phyloP scores from a whole-genome alignment of 2,113 vertebrate species.

The Herpailurus yagouaroundi region DNA sequence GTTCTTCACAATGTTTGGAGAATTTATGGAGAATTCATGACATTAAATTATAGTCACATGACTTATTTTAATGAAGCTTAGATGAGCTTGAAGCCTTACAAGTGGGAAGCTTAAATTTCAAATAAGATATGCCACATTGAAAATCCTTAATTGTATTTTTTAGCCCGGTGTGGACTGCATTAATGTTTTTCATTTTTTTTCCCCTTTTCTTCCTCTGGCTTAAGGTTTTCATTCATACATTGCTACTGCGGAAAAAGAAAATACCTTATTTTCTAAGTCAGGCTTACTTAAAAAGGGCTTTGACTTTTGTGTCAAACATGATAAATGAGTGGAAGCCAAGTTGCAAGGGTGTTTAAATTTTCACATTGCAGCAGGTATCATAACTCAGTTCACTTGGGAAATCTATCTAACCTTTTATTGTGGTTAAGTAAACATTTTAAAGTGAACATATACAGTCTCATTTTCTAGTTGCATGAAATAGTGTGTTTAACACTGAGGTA shows the following conservation, averaged over 20 bases:
- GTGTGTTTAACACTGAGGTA: slow-evolving; percentile 82
- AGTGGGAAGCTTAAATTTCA: not conserved
- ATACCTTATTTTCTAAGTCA: slow-evolving; percentile 67
- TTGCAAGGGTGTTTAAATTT: slow-evolving; percentile 88
- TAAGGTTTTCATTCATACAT: slow-evolving; percentile 71
- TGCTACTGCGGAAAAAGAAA: slow-evolving; percentile 56
- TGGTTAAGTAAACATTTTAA: slow-evolving; percentile 88
- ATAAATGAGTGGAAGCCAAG: slow-evolving; percentile 84
- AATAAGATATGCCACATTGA: not conserved
- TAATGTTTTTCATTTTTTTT: slow-evolving; percentile 45
- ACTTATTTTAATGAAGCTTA: slow-evolving; percentile 48
- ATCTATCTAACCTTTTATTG: slow-evolving; percentile 86
- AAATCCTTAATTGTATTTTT: slow-evolving; percentile 16
- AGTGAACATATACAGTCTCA: slow-evolving; percentile 82
- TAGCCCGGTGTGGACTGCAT: not conserved
- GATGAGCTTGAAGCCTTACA: not conserved
- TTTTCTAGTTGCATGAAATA: slow-evolving; percentile 81
- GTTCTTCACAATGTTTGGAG: not conserved
- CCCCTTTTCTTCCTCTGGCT: slow-evolving; percentile 56
- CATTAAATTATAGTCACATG: not conserved
- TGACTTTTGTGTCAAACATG: slow-evolving; percentile 85
- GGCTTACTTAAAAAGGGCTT: slow-evolving; percentile 80
- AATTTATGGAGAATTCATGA: slow-evolving; percentile 2
- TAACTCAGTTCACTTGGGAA: slow-evolving; percentile 84
- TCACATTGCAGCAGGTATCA: slow-evolving; percentile 86